Evolutionary conservation across 2,888 invertebrate genomes (phyloP).

Genomic region (Meandrusa payeni): DNA sequence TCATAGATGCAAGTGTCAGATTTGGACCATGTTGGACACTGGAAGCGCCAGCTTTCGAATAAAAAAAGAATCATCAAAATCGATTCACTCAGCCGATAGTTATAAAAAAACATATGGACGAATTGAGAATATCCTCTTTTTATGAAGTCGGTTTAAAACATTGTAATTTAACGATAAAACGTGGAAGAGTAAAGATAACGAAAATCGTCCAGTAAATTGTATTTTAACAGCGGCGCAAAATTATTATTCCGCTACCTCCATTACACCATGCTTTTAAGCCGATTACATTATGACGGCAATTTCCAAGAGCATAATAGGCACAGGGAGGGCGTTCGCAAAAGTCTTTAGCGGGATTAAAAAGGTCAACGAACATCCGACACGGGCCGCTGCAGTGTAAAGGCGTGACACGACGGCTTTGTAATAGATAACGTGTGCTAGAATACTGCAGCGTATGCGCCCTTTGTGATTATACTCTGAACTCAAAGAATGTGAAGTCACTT

Average conservation of each 20-base stretch:
- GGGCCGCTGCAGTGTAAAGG: slow-evolving; percentile 5
- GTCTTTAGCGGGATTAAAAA: slow-evolving; percentile 23
- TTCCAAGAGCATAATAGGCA: slow-evolving; percentile 8
- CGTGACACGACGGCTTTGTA: background rate
- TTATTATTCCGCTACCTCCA: background rate
- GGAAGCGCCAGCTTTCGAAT: too few species aligned
- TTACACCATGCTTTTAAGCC: slow-evolving; percentile 12
- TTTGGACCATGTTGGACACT: too few species aligned
- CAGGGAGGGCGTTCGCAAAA: slow-evolving; percentile 12
- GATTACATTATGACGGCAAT: slow-evolving; percentile 16
- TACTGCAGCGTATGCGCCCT: background rate
- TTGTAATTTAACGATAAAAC: too few species aligned
- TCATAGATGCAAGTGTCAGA: too few species aligned
- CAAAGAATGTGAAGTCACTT: slow-evolving; percentile 4
- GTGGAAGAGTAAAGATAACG: too few species aligned
- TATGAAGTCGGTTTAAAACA: too few species aligned
- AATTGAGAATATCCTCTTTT: too few species aligned
- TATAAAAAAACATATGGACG: too few species aligned
- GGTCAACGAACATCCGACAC: slow-evolving; percentile 19
- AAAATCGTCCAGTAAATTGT: too few species aligned
- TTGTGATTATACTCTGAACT: slow-evolving; percentile 5
- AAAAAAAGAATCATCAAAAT: too few species aligned
- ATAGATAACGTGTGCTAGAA: background rate
- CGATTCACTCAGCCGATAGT: too few species aligned
- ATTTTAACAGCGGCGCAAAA: background rate